Percentiles rank a stretch among this genome's conserved stretches.
phyloP scores from a whole-genome alignment of 1,140 invertebrate genomes.

The Melanaphis sacchari region DNA sequence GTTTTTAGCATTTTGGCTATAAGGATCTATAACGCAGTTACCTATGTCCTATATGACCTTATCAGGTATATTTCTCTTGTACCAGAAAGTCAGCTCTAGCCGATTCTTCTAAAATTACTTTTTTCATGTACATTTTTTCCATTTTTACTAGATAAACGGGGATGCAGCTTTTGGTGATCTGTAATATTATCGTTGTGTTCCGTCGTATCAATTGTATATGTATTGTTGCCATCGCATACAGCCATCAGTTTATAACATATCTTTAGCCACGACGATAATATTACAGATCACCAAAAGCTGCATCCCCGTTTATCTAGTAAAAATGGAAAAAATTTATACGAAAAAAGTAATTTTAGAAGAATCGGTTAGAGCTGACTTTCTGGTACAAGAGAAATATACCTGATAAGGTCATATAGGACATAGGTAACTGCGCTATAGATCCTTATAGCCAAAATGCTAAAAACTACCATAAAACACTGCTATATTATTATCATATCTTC shows the following conservation, averaged over 20 bases:
- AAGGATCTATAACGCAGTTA: background rate
- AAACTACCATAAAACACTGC: too few species aligned
- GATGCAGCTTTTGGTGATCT: too few species aligned
- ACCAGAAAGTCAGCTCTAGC: too few species aligned
- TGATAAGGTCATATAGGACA: background rate
- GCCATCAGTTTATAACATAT: background rate
- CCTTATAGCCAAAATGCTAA: background rate
- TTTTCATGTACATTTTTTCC: background rate
- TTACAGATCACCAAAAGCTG: background rate
- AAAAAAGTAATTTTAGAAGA: background rate
- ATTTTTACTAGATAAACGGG: background rate
- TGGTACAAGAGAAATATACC: background rate
- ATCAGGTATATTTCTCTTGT: background rate
- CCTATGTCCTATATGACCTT: background rate
- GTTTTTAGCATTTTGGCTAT: background rate
- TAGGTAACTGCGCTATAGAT: too few species aligned
- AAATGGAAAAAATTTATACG: background rate
- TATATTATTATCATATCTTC: background rate
- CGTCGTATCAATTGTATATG: background rate
- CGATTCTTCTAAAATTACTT: background rate
- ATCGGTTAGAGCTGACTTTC: too few species aligned
- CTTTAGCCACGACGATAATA: background rate
- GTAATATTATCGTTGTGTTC: background rate
- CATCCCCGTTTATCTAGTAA: background rate
- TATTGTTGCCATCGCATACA: background rate